Conservation (phyloP, 2,888 invertebrate species). For the Xestoiulus laeticollis region DNA sequence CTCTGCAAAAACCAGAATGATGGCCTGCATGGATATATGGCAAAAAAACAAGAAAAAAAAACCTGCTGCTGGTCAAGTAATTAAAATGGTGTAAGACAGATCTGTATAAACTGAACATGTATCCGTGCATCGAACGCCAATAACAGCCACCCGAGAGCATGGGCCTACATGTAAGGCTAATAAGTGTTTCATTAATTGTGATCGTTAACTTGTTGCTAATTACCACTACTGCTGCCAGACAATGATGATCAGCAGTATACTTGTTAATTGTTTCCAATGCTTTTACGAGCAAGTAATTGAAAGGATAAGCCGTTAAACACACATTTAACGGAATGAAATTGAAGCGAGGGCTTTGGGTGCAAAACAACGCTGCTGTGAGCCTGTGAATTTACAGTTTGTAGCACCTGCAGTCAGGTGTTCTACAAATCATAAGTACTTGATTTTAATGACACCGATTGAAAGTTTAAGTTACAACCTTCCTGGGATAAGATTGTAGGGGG, state of each 20-base stretch:
- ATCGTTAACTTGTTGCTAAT: constrained; percentile 22
- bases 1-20: neutral
- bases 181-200: neutral
- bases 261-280: constrained; percentile 21
- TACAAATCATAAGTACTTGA: too few relatives aligned
- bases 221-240: neutral
- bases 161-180: constrained; percentile 1
- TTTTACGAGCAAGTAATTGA: neutral
- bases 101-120: neutral
- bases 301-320: neutral
- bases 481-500: too few relatives aligned
- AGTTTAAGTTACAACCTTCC: too few relatives aligned
- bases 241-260: neutral
- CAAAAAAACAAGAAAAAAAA: neutral
- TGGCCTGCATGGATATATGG: neutral
- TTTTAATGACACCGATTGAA: too few relatives aligned
- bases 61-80: neutral
- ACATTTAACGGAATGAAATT: neutral
- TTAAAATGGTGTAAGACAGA: neutral
- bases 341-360: neutral
- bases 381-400: too few relatives aligned
- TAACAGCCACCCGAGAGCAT: neutral
- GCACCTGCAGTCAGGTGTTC: too few relatives aligned
- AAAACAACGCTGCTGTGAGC: too few relatives aligned
- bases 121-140: neutral